Evolutionary conservation across 1,140 invertebrate species (phyloP).

Genomic region (Eubasilissa regina): DNA sequence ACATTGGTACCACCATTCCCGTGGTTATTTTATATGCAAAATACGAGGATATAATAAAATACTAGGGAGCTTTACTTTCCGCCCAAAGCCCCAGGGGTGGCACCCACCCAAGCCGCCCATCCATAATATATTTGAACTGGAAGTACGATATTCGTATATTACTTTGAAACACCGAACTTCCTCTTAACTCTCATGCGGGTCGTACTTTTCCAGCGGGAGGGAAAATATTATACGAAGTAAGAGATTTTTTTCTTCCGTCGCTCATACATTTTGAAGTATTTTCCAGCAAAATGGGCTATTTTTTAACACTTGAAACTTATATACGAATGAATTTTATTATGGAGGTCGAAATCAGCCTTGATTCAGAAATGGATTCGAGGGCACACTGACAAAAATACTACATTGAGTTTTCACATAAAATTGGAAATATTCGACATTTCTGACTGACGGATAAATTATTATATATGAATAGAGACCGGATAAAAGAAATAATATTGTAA

Average conservation of each 20-base stretch:
- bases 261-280: neutral
- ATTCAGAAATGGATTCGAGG: no score
- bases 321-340: slow-evolving; percentile 3
- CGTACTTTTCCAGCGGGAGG: slow-evolving; percentile 1
- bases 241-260: neutral
- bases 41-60: slow-evolving; percentile 38
- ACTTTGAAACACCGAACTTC: slow-evolving; percentile 47
- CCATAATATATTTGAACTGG: slow-evolving; percentile 34
- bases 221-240: slow-evolving; percentile 4
- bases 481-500: no score
- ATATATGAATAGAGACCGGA: no score
- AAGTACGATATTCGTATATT: slow-evolving; percentile 45
- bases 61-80: slow-evolving; percentile 6
- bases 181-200: slow-evolving; percentile 48
- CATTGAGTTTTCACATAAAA: no score
- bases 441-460: no score
- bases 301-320: slow-evolving; percentile 9
- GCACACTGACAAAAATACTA: no score
- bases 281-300: slow-evolving; percentile 1
- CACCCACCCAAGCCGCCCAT: neutral
- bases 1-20: slow-evolving; percentile 8
- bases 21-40: slow-evolving; percentile 42
- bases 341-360: no score
- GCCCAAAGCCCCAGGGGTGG: neutral
- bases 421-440: no score